A percentile compares a stretch with the other conserved stretches of the same genome.
Conservation (phyloP, 2,797 vertebrate species). For the Sebastes vulpes region DNA sequence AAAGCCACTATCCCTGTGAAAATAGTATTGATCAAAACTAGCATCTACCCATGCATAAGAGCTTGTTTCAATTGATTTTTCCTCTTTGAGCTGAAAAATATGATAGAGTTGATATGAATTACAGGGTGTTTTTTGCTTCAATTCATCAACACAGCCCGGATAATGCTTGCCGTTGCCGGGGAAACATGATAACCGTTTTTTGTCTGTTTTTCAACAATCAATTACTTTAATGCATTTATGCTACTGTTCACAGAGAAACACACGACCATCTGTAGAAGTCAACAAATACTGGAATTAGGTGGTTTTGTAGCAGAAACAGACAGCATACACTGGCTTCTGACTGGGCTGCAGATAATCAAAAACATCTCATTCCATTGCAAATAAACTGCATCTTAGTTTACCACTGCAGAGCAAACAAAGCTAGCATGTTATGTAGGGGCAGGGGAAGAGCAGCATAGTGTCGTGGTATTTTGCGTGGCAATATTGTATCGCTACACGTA, state of each 20-base stretch:
- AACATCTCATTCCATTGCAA: constrained; percentile 49
- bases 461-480: no score
- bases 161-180: constrained; percentile 90
- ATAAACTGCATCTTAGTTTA: constrained; percentile 35
- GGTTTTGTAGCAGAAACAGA: constrained; percentile 58
- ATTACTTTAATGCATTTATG: constrained; percentile 90
- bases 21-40: constrained; percentile 86
- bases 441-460: no score
- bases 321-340: constrained; percentile 41
- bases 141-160: constrained; percentile 90
- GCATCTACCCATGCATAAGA: constrained; percentile 82
- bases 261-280: constrained; percentile 59
- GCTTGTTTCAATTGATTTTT: constrained; percentile 87
- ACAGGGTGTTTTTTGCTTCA: constrained; percentile 88
- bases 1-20: constrained; percentile 81
- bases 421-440: neutral
- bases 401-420: constrained; percentile 49
- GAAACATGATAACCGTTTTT: constrained; percentile 89
- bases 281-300: constrained; percentile 60
- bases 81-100: constrained; percentile 81
- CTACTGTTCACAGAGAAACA: constrained; percentile 85
- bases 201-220: constrained; percentile 90
- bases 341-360: constrained; percentile 60
- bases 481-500: no score
- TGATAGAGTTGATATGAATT: constrained; percentile 86